Base-by-base conservation (phyloP, 1,140 invertebrate genomes). In the Hirudo medicinalis region DNA sequence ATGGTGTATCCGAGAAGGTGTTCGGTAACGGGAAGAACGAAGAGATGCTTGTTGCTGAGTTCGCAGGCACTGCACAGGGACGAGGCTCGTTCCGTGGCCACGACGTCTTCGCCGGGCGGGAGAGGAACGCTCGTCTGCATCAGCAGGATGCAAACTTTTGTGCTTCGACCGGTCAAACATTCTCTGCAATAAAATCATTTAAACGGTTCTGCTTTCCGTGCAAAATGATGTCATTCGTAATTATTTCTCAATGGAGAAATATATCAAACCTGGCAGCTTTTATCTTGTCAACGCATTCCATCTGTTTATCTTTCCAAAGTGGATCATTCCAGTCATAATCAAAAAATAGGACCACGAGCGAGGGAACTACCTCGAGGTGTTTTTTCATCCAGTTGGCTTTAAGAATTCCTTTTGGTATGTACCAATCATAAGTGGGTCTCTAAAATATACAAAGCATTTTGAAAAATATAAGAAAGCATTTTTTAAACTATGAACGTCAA, bases 291-390 rank as follows among this genome's bases (percentile, higher is more conserved):
- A 91, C 88, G 84, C 92, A 96, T 82, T 97, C 92, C 76, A 91
- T 88, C 78, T 92, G 91, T 78, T 91, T 95, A 76, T 96, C 92
- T 77, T 90, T 89, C 92, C 93, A 98, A 67, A 89, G 85, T 0
- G 86, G 83, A 83, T 97, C 92, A 80, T 94, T 91, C 95, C 95
- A 98, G 83, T 98, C 93, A 76, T 98, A 86, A 78, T 98, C 94
- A 82, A 91, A 92, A 81, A 98, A 99, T 54, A 94, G 86, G 13
- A 96, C 91, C 68, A 96, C 88, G 0, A 97, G 88, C 5, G 93
- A 89, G 22, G 96, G 94, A 74, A 98, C 86, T 67, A 91, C 85
- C 76, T 89, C 87, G 11, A 96, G 83, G 80, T 98, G 92, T 84
- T 99, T 99, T 15, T 88, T 85, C 84, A 97, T 90, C 96, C 96